Evolutionary conservation across 2,888 invertebrate genomes (phyloP), one percentile per base, ranked within the genome.

Genomic region (Zaprionus obscuricornis): DNA sequence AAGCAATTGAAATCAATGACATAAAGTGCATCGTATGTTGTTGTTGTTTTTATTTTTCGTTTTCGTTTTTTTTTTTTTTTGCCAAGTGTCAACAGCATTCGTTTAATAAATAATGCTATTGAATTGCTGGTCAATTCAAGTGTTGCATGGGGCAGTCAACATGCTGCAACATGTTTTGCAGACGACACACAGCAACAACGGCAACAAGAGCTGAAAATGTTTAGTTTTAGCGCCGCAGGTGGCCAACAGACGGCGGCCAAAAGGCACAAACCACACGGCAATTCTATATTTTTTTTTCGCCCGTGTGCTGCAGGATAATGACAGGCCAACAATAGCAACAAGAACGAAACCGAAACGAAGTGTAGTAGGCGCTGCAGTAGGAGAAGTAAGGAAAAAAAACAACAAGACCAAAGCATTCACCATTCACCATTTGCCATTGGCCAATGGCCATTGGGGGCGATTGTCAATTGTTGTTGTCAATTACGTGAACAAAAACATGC

Each of bases 391-490:
- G 34, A 56, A 34, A 50, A 47, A 13, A 24, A 54, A 18, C 34
- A 42, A 20, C 34, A 16, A 40, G 66, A 36, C 13, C 17, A 42
- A 46, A 26, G 36, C 50, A 54, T n/a, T n/a, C n/a, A n/a, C n/a
- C n/a, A n/a, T n/a, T n/a, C n/a, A n/a, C n/a, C n/a, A n/a, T n/a
- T n/a, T n/a, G n/a, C n/a, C 36, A 43, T 42, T 42, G n/a, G 66
- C 40, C 62, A 68, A 66, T 67, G 56, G 55, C 59, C 62, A 65
- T 78, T 82, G 65, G 60, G 59, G 60, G 39, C 83, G 65, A 69
- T 81, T 85, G 77, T 74, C 78, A 66, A 85, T 81, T 81, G 77
- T 74, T 77, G 83, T 78, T 78, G 83, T 82, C 77, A 78, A 82
- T 78, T 78, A 78, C 60, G 79, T 64, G 71, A 74, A 78, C 85